Evolutionary conservation across 2,113 vertebrate genomes (phyloP).

Genomic region (Shinisaurus crocodilurus): DNA sequence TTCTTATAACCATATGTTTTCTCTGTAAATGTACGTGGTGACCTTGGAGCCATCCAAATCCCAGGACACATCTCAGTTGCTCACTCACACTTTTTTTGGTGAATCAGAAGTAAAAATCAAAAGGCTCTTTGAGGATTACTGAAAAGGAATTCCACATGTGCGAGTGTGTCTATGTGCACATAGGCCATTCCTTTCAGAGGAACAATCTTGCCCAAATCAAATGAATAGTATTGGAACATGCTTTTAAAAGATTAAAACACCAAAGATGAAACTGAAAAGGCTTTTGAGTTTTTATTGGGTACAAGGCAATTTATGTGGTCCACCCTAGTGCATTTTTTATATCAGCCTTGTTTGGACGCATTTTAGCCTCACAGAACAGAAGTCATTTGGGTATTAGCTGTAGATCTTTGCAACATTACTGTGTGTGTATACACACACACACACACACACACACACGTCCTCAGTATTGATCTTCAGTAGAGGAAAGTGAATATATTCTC

Average conservation of each 20-base stretch:
- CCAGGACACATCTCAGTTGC: slow-evolving; percentile 77
- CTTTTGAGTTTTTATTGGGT: slow-evolving; percentile 80
- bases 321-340: slow-evolving; percentile 61
- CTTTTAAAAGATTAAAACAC: slow-evolving; percentile 86
- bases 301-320: slow-evolving; percentile 76
- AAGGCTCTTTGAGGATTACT: slow-evolving; percentile 85
- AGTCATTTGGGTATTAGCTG: slow-evolving; percentile 52
- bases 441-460: slow-evolving; percentile 14
- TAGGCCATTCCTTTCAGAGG: slow-evolving; percentile 76
- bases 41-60: slow-evolving; percentile 82
- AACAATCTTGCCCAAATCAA: slow-evolving; percentile 74
- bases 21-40: slow-evolving; percentile 74
- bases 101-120: slow-evolving; percentile 82
- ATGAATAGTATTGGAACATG: slow-evolving; percentile 79
- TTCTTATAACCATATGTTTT: slow-evolving; percentile 79
- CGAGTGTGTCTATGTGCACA: slow-evolving; percentile 71
- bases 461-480: neutral
- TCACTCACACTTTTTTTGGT: slow-evolving; percentile 65
- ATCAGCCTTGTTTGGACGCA: slow-evolving; percentile 47
- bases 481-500: slow-evolving; percentile 22
- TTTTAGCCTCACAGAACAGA: slow-evolving; percentile 51
- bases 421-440: slow-evolving; percentile 6
- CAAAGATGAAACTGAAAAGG: slow-evolving; percentile 75
- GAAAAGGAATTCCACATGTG: slow-evolving; percentile 86
- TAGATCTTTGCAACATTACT: slow-evolving; percentile 38